Percentiles rank a stretch among this genome's conserved stretches.
These are phyloP conservation scores for Trimorus sp. DNA, from an alignment of 2,888 invertebrate genomes.

Conservation along the genomic window DNA sequence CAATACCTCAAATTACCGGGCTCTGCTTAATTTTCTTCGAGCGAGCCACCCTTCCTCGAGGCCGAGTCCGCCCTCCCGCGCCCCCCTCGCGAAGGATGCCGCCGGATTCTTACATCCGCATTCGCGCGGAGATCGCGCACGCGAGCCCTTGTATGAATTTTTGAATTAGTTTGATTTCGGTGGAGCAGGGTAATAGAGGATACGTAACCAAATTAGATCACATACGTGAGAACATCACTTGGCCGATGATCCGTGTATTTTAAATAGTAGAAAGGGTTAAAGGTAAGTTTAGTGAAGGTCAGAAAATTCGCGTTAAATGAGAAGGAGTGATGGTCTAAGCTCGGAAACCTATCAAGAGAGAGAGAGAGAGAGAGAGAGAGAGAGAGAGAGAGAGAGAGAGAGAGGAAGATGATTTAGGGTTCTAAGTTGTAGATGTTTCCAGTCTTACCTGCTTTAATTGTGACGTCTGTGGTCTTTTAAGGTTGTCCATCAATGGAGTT, in stretches of 20 bases:
- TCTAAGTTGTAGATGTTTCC: too few species aligned
- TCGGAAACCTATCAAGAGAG: too few species aligned
- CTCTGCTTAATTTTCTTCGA: conserved; percentile 81
- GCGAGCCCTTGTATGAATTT: conserved; percentile 43
- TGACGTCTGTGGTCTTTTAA: too few species aligned
- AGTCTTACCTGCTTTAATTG: too few species aligned
- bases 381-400: too few species aligned
- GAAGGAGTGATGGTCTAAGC: too few species aligned
- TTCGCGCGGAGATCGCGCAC: conserved; percentile 67
- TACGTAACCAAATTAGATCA: conserved; percentile 24
- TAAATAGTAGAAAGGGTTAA: neutral
- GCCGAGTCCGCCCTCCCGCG: conserved; percentile 32
- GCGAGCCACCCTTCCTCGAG: conserved; percentile 60
- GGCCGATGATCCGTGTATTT: neutral
- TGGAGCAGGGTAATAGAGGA: conserved; percentile 18
- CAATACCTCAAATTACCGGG: conserved; percentile 82
- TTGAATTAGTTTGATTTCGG: conserved; percentile 36
- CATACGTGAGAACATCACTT: conserved; percentile 12
- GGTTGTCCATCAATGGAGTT: too few species aligned
- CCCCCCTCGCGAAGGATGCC: conserved; percentile 39
- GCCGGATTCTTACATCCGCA: conserved; percentile 65
- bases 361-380: too few species aligned
- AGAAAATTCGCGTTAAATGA: too few species aligned
- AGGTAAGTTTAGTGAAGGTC: too few species aligned
- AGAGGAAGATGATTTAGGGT: too few species aligned